These are phyloP conservation scores for Parambassis ranga DNA, from an alignment of 2,797 vertebrate species.

Conservation along the genomic window DNA sequence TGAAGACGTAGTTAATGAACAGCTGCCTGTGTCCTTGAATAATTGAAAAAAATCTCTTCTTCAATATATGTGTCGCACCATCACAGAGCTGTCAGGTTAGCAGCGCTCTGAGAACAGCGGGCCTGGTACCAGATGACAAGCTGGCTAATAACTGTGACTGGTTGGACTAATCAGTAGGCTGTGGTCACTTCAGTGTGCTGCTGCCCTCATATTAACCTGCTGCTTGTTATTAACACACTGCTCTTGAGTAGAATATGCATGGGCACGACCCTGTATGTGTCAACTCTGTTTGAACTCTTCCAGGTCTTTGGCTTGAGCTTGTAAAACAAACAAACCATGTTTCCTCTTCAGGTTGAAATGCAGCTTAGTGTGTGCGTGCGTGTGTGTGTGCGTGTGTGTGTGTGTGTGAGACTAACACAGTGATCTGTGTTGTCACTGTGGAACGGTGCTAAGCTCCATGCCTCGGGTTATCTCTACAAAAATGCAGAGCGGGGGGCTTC, in stretches of 20 bases:
- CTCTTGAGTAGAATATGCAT: conserved; percentile 21
- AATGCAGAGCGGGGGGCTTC: conserved; percentile 28
- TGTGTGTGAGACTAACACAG: conserved; percentile 14
- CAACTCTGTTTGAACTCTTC: conserved; percentile 55
- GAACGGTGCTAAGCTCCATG: background rate
- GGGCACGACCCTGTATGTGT: background rate
- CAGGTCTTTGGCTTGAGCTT: conserved; percentile 25
- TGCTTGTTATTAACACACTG: conserved; percentile 70
- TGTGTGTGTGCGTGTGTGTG: background rate
- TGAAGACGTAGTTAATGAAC: too few species aligned
- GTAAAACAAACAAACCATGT: conserved; percentile 37
- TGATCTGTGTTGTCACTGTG: conserved; percentile 21
- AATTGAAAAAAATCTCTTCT: too few species aligned
- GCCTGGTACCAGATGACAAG: conserved; percentile 66
- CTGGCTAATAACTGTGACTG: conserved; percentile 69
- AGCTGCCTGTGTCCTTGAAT: background rate
- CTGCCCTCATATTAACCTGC: conserved; percentile 70
- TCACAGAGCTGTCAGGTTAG: conserved; percentile 20
- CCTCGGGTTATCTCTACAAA: conserved; percentile 25
- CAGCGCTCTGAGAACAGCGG: conserved; percentile 23
- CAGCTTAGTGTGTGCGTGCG: conserved; percentile 24
- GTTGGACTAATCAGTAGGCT: conserved; percentile 76
- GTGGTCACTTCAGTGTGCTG: conserved; percentile 37
- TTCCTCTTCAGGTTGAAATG: conserved; percentile 27
- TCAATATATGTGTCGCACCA: too few species aligned